Evolutionary conservation across 2,888 invertebrate species (phyloP).

Genomic region (Entomobrya proxima): DNA sequence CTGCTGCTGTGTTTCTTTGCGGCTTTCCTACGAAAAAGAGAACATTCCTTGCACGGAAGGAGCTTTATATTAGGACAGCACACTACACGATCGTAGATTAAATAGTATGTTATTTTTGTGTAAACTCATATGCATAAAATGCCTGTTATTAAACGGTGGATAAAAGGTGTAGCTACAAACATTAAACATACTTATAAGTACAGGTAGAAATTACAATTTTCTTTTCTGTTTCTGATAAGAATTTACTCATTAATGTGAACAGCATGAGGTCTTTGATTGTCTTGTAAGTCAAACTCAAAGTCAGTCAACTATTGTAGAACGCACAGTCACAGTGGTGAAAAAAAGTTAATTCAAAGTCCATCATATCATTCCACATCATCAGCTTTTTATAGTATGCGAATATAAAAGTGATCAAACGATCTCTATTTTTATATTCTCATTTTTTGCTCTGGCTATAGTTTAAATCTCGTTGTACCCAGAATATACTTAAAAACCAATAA

Average conservation of each 20-base stretch:
- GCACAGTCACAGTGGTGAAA: constrained; percentile 32
- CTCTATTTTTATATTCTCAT: constrained; percentile 36
- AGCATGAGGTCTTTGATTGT: constrained; percentile 76
- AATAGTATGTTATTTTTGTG: not conserved
- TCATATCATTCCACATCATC: constrained; percentile 41
- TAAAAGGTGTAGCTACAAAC: constrained; percentile 39
- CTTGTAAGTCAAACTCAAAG: constrained; percentile 70
- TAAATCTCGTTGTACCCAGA: constrained; percentile 12
- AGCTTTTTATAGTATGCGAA: constrained; percentile 37
- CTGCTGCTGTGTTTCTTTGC: constrained; percentile 14
- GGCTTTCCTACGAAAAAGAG: not conserved
- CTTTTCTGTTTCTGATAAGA: constrained; percentile 74
- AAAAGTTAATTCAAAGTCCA: constrained; percentile 52
- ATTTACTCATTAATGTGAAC: constrained; percentile 76
- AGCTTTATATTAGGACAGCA: not conserved
- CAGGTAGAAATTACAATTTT: constrained; percentile 70
- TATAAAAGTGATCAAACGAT: constrained; percentile 49
- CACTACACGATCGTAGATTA: too few relatives aligned
- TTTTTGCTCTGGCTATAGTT: not conserved
- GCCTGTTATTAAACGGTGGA: constrained; percentile 24
- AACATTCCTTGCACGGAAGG: not conserved
- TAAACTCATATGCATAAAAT: constrained; percentile 3
- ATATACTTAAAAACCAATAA: constrained; percentile 35
- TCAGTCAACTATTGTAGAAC: constrained; percentile 54
- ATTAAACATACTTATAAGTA: constrained; percentile 35